phyloP scores from a whole-genome alignment of 1,140 invertebrate species.

The Heliothis virescens region DNA sequence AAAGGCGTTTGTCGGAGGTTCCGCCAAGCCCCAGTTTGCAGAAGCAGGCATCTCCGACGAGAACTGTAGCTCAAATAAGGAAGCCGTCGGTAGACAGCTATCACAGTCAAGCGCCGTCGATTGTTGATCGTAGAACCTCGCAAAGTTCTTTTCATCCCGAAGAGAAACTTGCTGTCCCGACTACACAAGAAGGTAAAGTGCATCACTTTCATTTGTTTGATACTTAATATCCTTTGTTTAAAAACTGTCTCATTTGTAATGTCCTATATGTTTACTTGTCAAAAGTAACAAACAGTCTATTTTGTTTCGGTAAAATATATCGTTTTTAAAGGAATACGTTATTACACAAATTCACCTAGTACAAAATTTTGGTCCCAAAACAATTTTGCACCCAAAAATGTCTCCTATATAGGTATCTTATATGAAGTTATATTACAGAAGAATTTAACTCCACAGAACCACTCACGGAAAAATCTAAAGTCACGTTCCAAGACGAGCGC shows the following conservation, averaged over 20 bases:
- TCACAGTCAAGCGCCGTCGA: slow-evolving; percentile 78
- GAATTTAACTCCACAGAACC: slow-evolving; percentile 64
- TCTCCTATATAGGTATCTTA: not conserved
- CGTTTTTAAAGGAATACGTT: too few species aligned
- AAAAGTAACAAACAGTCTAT: too few species aligned
- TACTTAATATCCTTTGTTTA: not conserved
- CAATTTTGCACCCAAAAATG: not conserved
- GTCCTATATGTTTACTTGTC: too few species aligned
- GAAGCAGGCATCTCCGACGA: slow-evolving; percentile 79
- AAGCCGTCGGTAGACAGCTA: slow-evolving; percentile 83
- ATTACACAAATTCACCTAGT: too few species aligned
- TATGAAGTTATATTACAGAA: not conserved
- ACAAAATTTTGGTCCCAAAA: too few species aligned
- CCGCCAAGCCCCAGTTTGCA: slow-evolving; percentile 69
- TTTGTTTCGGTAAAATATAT: too few species aligned
- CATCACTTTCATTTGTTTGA: not conserved
- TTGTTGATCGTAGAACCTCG: slow-evolving; percentile 81
- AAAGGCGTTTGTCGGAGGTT: slow-evolving; percentile 65
- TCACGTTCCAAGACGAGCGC: slow-evolving; percentile 77
- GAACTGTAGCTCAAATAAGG: slow-evolving; percentile 69
- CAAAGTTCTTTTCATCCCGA: slow-evolving; percentile 82
- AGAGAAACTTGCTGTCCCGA: slow-evolving; percentile 73
- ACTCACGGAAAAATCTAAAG: slow-evolving; percentile 77
- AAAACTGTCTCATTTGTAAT: too few species aligned
- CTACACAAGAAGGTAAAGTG: slow-evolving; percentile 76